Conservation (phyloP, 2,888 invertebrate species). For the Cataglyphis altisquamis region DNA sequence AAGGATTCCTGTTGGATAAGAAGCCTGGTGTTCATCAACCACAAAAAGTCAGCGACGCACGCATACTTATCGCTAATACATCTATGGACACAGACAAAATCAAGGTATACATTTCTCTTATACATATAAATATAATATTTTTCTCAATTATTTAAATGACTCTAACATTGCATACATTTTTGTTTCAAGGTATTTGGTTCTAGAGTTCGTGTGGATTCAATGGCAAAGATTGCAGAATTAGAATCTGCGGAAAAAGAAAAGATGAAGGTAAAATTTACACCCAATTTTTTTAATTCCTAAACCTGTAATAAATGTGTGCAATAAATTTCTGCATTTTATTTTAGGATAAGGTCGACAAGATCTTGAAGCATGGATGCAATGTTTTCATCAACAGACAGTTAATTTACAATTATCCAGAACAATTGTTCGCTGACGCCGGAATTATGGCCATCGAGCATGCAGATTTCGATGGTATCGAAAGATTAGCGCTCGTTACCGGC, state of each 20-base stretch:
- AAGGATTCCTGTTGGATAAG: conserved; percentile 98
- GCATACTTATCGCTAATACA: conserved; percentile 99
- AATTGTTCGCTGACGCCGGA: conserved; percentile 98
- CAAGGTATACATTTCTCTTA: conserved; percentile 88
- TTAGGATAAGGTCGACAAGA: conserved; percentile 97
- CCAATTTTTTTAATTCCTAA: not conserved
- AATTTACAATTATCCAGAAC: conserved; percentile 99
- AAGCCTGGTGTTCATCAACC: conserved; percentile 99
- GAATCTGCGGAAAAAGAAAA: conserved; percentile 99
- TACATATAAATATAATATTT: not conserved
- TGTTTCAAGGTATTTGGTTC: conserved; percentile 93
- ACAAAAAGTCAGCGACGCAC: conserved; percentile 97
- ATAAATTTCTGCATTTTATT: not conserved
- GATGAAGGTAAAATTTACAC: conserved; percentile 90
- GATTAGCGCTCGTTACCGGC: conserved; percentile 98
- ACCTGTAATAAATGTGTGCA: not conserved
- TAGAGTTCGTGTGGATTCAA: conserved; percentile 96
- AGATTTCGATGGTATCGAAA: conserved; percentile 99
- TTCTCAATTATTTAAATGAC: conserved; percentile 15
- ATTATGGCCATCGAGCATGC: conserved; percentile 99
- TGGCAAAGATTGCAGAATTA: conserved; percentile 98
- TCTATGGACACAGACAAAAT: conserved; percentile 99
- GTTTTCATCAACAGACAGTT: conserved; percentile 99
- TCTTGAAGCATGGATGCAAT: conserved; percentile 97
- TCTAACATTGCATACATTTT: not conserved